A percentile compares a stretch with the other conserved stretches of the same genome.
Evolutionary conservation across 2,113 vertebrate genomes (phyloP).

Genomic region (Syngnathus scovelli): DNA sequence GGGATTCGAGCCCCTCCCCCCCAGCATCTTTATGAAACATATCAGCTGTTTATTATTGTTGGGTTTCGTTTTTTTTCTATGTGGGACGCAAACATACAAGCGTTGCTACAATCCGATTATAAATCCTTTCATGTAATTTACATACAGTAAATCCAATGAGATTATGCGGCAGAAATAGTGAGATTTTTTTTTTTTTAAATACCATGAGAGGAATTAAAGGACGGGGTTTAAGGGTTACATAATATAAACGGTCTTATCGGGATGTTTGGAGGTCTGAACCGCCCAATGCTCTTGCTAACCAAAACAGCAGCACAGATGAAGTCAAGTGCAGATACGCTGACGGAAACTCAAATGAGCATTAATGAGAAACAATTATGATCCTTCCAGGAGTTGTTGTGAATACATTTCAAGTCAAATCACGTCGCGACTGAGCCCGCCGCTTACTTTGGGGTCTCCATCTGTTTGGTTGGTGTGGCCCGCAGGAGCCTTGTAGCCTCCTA

Average conservation of each 20-base stretch:
- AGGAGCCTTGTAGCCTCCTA: constrained; percentile 62
- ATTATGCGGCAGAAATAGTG: background rate
- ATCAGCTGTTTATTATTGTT: constrained; percentile 13
- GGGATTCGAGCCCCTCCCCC: constrained; percentile 16
- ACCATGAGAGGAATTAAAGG: background rate
- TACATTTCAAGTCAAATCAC: background rate
- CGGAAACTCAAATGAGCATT: background rate
- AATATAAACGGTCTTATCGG: background rate
- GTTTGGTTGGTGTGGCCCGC: constrained; percentile 50
- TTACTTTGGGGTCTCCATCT: constrained; percentile 69
- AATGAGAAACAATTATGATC: background rate
- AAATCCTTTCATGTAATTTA: background rate
- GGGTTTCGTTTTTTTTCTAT: constrained; percentile 13
- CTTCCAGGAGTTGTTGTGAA: background rate
- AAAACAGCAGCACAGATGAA: background rate
- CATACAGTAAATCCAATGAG: background rate
- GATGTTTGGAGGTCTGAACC: background rate
- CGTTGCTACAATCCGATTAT: constrained; percentile 8
- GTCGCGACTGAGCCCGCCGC: constrained; percentile 23
- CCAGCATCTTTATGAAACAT: background rate
- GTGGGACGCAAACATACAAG: background rate
- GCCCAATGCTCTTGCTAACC: background rate
- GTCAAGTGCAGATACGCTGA: background rate
- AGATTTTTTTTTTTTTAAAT: background rate
- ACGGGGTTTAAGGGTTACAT: background rate